Evolutionary conservation across 2,113 vertebrate species (phyloP), one percentile per base, ranked within the genome.

Genomic region (Cisticola juncidis): DNA sequence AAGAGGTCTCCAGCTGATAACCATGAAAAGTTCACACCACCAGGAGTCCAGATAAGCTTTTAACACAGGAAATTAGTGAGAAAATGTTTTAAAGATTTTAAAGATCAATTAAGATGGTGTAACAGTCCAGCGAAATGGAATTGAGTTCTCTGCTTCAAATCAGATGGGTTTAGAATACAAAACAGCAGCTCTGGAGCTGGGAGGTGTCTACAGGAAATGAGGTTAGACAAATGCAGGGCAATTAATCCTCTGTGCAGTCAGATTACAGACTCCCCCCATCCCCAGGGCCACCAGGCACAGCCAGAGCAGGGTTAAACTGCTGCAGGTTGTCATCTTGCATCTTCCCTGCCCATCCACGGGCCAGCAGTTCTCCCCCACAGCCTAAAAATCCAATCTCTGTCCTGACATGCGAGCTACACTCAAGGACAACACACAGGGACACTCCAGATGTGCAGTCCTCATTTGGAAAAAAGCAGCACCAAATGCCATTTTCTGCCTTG

Each of bases 51-150:
- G 92, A 92, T 92, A 97, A 97, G 93, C 92, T 94, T 95, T 81
- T 90, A 81, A 91, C 89, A 86, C 79, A 96, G 97, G 97, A 98
- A 97, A 97, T 96, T 72, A 95, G 87, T 77, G 91, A 10, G 24
- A 83, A 93, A 95, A 72, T 68, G 86, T 92, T 94, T 86, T 82
- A 96, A 90, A 94, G 77, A 87, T 83, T 86, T 91, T 70, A 91
- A 86, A 79, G 77, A 81, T 94, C 91, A 94, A 95, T 95, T 97
- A 96, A 72, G 74, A 87, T 48, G 93, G 85, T 72, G 31, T 36
- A 82, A 82, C 80, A 94, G 74, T 48, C 56, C 71, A 92, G 80
- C 62, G 90, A 81, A 87, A 74, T 11, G 89, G 54, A 86, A 78
- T 82, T 38, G 14, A 88, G 77, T 79, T 95, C 42, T 42, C 35